Evolutionary conservation across 2,888 invertebrate species (phyloP), one percentile per base, ranked within the genome.

Genomic region (Podotricha telesiphe): DNA sequence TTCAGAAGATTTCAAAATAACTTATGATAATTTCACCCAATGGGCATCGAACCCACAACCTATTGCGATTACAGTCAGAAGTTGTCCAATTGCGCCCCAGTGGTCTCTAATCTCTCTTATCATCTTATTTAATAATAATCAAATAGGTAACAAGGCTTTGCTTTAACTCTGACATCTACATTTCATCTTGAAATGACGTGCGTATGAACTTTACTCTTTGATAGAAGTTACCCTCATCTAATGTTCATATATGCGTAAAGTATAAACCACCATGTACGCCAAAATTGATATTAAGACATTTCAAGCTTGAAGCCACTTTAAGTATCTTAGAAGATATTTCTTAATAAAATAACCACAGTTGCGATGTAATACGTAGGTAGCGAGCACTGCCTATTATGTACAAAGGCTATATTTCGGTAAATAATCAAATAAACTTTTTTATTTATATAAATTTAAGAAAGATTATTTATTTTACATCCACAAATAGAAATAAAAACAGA

Each of bases 161-260:
- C 40, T n/a, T 45, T 10, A 45, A 15, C 28, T 22, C n/a, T 34
- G 34, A 48, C 48, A 28, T 48, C 17, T 48, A 28, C 19, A 48
- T 47, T 34, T 62, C 8, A 34, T 48, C 50, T 47, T 40, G 34
- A 64, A 28, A 45, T 47, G 37, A 64, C 40, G 37, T 47, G 45
- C 45, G 51, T 51, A 42, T 51, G 50, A 53, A 58, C 53, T 65
- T 37, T 20, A 42, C 42, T 48, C 42, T 56, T 56, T 51, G 22
- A 34, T 47, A 48, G 15, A 48, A 62, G 17, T 62, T 48, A 72
- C 72, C 72, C 72, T 70, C 62, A 48, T 72, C 70, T 63, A 47
- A 70, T 70, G 72, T 61, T 68, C 68, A 72, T 48, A 65, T 58
- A 64, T 28, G 72, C 72, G 72, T 69, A 62, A 65, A 61, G 55